These are phyloP conservation scores for Schizopygopsis malacanthus DNA, from an alignment of 2,797 vertebrate species.

Conservation along the genomic window DNA sequence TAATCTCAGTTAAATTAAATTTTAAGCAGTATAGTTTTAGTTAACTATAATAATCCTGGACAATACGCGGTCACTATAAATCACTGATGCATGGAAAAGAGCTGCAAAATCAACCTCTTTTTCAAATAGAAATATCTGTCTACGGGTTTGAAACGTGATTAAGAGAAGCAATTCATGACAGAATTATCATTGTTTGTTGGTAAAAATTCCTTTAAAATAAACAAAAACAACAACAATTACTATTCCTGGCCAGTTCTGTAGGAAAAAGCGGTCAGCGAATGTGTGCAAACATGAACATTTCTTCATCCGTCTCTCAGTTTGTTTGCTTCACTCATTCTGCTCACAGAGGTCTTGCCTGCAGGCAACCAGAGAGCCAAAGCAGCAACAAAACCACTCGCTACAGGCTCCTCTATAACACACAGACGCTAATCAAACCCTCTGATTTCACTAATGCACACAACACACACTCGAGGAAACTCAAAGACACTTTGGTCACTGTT, in stretches of 20 bases:
- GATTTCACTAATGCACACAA: constrained; percentile 44
- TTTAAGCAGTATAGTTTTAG: too few species aligned
- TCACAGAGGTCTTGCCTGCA: constrained; percentile 85
- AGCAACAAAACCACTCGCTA: constrained; percentile 46
- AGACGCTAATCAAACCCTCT: constrained; percentile 41
- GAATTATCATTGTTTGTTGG: not conserved
- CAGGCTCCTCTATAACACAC: constrained; percentile 74
- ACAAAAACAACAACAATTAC: not conserved
- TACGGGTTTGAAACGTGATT: not conserved
- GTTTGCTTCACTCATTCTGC: constrained; percentile 88
- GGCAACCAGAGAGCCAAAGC: constrained; percentile 75
- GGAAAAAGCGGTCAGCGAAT: not conserved
- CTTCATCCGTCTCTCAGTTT: constrained; percentile 72
- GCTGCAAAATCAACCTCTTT: not conserved
- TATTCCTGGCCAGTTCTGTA: not conserved
- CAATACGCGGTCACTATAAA: not conserved
- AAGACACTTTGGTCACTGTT: constrained; percentile 30
- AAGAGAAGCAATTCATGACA: not conserved
- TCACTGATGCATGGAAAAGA: not conserved
- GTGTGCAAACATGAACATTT: constrained; percentile 46
- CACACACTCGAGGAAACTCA: constrained; percentile 12
- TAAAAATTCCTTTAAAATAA: not conserved
- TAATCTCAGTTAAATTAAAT: not conserved
- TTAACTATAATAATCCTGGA: not conserved
- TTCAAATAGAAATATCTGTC: not conserved